Percentiles rank a stretch among this genome's conserved stretches.
Evolutionary conservation across 2,888 invertebrate species (phyloP).

Genomic region (Plemyria rubiginata): DNA sequence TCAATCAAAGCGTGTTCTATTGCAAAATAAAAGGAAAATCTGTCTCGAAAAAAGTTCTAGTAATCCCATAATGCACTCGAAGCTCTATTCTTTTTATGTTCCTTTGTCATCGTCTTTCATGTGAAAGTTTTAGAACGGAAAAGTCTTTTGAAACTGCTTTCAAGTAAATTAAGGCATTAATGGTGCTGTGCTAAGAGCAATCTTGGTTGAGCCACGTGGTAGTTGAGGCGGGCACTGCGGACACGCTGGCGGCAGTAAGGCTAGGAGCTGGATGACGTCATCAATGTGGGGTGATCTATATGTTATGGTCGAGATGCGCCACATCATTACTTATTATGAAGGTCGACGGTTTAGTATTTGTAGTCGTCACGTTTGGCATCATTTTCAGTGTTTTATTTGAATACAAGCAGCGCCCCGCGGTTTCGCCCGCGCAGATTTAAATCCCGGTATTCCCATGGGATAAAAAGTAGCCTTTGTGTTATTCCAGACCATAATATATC

Average conservation of each 20-base stretch:
- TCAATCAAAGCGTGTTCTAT: not conserved
- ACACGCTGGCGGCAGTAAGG: slow-evolving; percentile 11
- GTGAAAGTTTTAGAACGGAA: slow-evolving; percentile 81
- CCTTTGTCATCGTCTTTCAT: slow-evolving; percentile 75
- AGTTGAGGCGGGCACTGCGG: slow-evolving; percentile 28
- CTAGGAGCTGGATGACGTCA: slow-evolving; percentile 8
- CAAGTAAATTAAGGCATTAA: slow-evolving; percentile 83
- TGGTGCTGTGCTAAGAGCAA: slow-evolving; percentile 66
- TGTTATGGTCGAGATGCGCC: slow-evolving; percentile 1
- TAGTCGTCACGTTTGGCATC: not conserved
- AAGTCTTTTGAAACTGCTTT: slow-evolving; percentile 83
- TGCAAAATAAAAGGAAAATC: not conserved
- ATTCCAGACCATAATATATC: too few relatives aligned
- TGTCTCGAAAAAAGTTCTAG: not conserved
- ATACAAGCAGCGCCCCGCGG: too few relatives aligned
- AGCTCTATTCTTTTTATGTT: slow-evolving; percentile 63
- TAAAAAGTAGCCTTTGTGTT: too few relatives aligned
- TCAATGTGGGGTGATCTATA: not conserved
- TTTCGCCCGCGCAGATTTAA: too few relatives aligned
- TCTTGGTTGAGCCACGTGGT: slow-evolving; percentile 44
- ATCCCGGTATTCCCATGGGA: too few relatives aligned
- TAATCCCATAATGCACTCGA: slow-evolving; percentile 20
- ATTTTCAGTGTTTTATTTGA: not conserved
- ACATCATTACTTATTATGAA: slow-evolving; percentile 11
- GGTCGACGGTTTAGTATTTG: not conserved